phyloP scores from a whole-genome alignment of 1,140 invertebrate species.

The Lamellibrachia luymesi region DNA sequence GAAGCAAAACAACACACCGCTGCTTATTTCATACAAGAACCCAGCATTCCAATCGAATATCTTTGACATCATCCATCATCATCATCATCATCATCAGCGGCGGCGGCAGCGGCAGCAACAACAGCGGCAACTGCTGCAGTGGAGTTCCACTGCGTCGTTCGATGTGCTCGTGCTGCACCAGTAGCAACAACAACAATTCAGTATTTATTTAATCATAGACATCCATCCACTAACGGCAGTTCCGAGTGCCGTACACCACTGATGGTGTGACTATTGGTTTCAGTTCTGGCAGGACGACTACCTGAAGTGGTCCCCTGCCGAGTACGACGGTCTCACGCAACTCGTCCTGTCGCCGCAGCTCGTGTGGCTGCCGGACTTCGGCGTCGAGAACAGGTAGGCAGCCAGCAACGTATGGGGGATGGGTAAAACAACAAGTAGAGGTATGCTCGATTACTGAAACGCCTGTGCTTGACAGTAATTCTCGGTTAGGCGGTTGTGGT shows the following conservation, averaged over 20 bases:
- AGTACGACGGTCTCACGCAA: conserved; percentile 16
- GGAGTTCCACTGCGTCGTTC: too few relatives aligned
- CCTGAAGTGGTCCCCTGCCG: conserved; percentile 9
- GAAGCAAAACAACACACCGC: too few relatives aligned
- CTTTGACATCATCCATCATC: too few relatives aligned
- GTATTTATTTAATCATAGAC: not conserved
- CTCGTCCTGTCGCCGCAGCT: conserved; percentile 19
- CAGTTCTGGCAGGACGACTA: conserved; percentile 24
- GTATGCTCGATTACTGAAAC: not conserved
- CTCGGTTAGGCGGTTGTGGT: too few relatives aligned
- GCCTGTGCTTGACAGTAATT: not conserved
- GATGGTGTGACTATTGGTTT: not conserved
- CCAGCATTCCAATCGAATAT: too few relatives aligned
- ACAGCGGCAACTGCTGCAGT: too few relatives aligned
- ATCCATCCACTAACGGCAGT: not conserved
- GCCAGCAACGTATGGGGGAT: not conserved
- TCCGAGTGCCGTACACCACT: not conserved
- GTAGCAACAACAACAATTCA: not conserved
- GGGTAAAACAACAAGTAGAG: not conserved
- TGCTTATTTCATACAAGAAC: too few relatives aligned
- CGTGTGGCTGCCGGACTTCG: conserved; percentile 24
- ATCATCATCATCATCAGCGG: too few relatives aligned
- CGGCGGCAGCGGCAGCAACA: too few relatives aligned
- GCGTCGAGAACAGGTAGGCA: conserved; percentile 21
- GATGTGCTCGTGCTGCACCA: not conserved